These are phyloP conservation scores for Mylabris phalerata DNA, from an alignment of 1,140 invertebrate genomes.

Conservation along the genomic window DNA sequence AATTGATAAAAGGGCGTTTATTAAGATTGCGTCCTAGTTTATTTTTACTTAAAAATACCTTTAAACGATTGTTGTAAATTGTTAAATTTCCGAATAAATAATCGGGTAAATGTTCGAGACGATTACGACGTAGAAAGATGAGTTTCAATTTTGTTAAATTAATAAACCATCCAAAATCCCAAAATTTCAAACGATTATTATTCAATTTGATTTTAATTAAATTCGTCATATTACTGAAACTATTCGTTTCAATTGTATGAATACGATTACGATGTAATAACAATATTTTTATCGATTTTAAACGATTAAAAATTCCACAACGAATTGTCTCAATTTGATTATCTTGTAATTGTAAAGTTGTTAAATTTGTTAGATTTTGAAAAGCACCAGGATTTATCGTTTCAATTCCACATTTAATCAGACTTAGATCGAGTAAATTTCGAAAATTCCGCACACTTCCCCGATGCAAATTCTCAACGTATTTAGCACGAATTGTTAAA, in stretches of 20 bases:
- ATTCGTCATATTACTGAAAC: slow-evolving; percentile 36
- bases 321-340: background rate
- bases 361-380: slow-evolving; percentile 6
- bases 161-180: slow-evolving; percentile 36
- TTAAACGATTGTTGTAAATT: background rate
- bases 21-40: background rate
- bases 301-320: background rate
- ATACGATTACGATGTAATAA: slow-evolving; percentile 35
- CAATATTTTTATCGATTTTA: slow-evolving; percentile 24
- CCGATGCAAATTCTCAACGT: background rate
- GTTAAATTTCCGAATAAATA: slow-evolving; percentile 31
- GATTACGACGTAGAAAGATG: slow-evolving; percentile 30
- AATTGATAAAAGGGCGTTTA: background rate
- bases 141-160: slow-evolving; percentile 27
- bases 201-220: slow-evolving; percentile 32
- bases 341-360: slow-evolving; percentile 1
- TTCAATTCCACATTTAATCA: background rate
- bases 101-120: slow-evolving; percentile 23
- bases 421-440: background rate
- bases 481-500: background rate
- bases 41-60: background rate
- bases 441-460: background rate
- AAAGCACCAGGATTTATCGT: slow-evolving; percentile 1
- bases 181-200: slow-evolving; percentile 26
- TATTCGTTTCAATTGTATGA: slow-evolving; percentile 26